phyloP scores from a whole-genome alignment of 2,797 vertebrate species.

The Sebastes hubbsi region DNA sequence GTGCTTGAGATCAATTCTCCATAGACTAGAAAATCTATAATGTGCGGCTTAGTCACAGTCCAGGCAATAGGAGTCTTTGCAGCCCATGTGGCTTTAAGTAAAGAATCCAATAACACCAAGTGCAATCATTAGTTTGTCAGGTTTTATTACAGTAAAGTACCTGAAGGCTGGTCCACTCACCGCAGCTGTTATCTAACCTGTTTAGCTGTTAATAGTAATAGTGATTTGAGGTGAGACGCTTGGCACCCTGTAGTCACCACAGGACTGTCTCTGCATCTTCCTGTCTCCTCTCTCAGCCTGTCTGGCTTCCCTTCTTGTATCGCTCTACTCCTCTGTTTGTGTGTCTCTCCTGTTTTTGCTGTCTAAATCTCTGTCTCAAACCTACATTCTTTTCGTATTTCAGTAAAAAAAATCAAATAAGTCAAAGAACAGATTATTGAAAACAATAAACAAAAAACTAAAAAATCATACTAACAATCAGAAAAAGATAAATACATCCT shows the following conservation, averaged over 20 bases:
- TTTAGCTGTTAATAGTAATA: constrained; percentile 31
- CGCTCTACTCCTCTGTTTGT: neutral
- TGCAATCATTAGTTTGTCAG: constrained; percentile 69
- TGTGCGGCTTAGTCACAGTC: constrained; percentile 22
- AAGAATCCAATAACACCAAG: constrained; percentile 63
- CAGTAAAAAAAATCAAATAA: neutral
- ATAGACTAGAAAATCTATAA: constrained; percentile 61
- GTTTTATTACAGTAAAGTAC: constrained; percentile 62
- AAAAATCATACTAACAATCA: too few relatives aligned
- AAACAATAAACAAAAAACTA: too few relatives aligned
- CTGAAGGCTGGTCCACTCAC: constrained; percentile 21
- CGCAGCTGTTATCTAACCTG: constrained; percentile 17
- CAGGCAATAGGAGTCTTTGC: constrained; percentile 29
- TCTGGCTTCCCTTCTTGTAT: neutral
- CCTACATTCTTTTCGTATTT: neutral
- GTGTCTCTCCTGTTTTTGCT: neutral
- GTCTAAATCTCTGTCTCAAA: neutral
- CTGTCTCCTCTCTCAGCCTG: neutral
- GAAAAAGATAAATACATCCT: too few relatives aligned
- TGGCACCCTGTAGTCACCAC: neutral
- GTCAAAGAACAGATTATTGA: neutral
- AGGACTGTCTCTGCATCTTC: neutral
- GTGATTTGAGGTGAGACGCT: constrained; percentile 3
- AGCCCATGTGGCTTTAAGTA: constrained; percentile 51
- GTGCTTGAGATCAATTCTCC: constrained; percentile 57